Evolutionary conservation across 2,113 vertebrate species (phyloP).

Genomic region (Corynorhinus townsendii): DNA sequence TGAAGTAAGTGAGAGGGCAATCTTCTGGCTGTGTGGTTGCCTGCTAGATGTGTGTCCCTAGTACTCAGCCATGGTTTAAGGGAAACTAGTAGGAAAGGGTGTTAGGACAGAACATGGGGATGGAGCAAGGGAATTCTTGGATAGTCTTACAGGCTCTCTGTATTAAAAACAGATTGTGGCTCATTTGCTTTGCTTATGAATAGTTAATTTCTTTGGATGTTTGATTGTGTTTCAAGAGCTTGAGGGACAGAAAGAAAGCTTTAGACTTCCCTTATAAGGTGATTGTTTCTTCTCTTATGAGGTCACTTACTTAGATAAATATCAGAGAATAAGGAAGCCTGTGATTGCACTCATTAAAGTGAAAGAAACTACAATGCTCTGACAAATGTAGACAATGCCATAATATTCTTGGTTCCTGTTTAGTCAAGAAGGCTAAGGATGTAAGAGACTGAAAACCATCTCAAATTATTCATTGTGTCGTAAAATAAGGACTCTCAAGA

Average conservation of each 20-base stretch:
- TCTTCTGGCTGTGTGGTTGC: background rate
- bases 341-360: background rate
- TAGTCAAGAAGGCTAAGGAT: background rate
- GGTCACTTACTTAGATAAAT: constrained; percentile 44
- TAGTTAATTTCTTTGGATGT: constrained; percentile 27
- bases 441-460: background rate
- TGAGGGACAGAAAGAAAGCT: background rate
- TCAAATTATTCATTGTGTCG: background rate
- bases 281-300: constrained; percentile 39
- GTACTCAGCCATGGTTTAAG: background rate
- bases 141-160: background rate
- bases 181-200: constrained; percentile 32
- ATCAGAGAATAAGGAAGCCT: constrained; percentile 46
- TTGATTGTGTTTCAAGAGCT: constrained; percentile 46
- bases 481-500: background rate
- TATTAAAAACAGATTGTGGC: background rate
- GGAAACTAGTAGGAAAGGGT: background rate
- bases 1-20: background rate
- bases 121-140: background rate
- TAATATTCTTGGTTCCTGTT: background rate
- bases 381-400: background rate
- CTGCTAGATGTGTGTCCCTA: background rate
- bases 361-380: background rate
- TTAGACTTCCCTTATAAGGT: constrained; percentile 51
- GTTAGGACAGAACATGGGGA: background rate